Conservation (phyloP, 2,797 vertebrate species). For the Chromis chromis region DNA sequence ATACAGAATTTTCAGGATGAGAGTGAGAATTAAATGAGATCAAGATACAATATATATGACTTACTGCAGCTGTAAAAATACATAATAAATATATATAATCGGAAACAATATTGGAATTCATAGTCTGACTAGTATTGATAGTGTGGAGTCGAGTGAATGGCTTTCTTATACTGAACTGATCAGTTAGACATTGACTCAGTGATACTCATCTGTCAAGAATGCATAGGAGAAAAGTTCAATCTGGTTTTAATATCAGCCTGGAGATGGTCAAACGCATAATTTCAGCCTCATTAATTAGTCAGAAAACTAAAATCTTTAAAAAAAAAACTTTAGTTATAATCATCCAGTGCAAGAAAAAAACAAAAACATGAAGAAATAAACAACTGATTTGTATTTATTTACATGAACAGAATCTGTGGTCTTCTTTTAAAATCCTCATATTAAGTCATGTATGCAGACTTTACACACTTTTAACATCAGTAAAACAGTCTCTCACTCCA, state of each 20-base stretch:
- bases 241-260: conserved; percentile 21
- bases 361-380: accelerated
- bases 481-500: conserved; percentile 12
- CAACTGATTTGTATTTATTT: neutral
- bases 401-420: neutral
- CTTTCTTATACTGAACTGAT: neutral
- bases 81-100: neutral
- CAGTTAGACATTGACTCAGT: conserved; percentile 17
- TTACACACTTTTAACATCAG: neutral
- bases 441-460: neutral
- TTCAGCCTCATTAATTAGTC: neutral
- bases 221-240: conserved; percentile 2
- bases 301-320: neutral
- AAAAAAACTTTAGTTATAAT: neutral
- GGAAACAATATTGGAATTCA: neutral
- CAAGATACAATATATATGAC: neutral
- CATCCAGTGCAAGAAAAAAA: neutral
- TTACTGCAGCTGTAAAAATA: neutral
- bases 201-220: conserved; percentile 47
- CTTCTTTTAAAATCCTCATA: neutral
- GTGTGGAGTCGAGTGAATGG: neutral
- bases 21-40: no score
- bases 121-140: neutral
- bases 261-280: neutral
- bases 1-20: neutral